Percentiles rank a stretch among this genome's conserved stretches.
phyloP scores from a whole-genome alignment of 2,888 invertebrate species.

The Trissolcus japonicus region DNA sequence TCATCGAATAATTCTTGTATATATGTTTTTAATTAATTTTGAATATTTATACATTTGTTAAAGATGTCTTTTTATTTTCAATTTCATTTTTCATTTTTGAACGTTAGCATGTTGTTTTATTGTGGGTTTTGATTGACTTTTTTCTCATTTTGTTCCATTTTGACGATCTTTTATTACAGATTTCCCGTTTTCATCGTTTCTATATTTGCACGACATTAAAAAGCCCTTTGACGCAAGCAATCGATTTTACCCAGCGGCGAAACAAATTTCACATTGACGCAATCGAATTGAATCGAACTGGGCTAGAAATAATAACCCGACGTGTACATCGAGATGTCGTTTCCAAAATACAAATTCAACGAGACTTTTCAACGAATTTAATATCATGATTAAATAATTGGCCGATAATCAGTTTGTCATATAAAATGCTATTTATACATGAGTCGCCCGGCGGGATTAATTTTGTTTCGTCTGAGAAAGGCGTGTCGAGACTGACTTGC shows the following conservation, averaged over 20 bases:
- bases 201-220: slow-evolving; percentile 1
- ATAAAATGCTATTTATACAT: too few relatives aligned
- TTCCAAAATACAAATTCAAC: slow-evolving; percentile 2
- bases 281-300: neutral
- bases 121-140: too few relatives aligned
- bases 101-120: too few relatives aligned
- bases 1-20: too few relatives aligned
- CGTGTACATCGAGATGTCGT: too few relatives aligned
- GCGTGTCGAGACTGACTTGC: slow-evolving; percentile 20
- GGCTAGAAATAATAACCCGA: too few relatives aligned
- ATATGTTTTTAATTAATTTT: too few relatives aligned
- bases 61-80: slow-evolving; percentile 5
- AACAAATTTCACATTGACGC: slow-evolving; percentile 21
- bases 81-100: slow-evolving; percentile 1
- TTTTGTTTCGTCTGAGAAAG: slow-evolving; percentile 6
- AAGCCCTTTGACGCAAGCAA: slow-evolving; percentile 12
- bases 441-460: neutral
- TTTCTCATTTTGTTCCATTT: too few relatives aligned
- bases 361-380: too few relatives aligned
- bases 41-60: slow-evolving; percentile 7
- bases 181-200: neutral
- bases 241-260: neutral
- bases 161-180: too few relatives aligned
- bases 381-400: too few relatives aligned
- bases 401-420: too few relatives aligned